A percentile compares a stretch with the other conserved stretches of the same genome.
These are phyloP conservation scores for Spermophilus dauricus DNA, from an alignment of 2,113 vertebrate genomes.

Conservation along the genomic window DNA sequence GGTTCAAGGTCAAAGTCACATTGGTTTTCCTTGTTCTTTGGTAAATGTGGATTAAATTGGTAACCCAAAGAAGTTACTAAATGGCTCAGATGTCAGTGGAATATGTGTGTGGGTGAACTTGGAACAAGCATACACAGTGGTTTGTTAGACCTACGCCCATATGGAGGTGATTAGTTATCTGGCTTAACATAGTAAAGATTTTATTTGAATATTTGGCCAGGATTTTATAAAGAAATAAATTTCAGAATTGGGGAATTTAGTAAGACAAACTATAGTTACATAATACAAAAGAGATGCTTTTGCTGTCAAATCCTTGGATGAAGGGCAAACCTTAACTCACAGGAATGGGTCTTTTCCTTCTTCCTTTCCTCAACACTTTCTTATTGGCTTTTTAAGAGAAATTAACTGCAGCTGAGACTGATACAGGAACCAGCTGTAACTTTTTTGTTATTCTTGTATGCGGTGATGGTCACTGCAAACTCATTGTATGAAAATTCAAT, in stretches of 20 bases:
- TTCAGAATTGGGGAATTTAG: conserved; percentile 71
- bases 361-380: conserved; percentile 31
- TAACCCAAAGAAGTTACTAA: conserved; percentile 83
- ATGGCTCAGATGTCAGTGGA: conserved; percentile 80
- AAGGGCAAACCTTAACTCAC: conserved; percentile 66
- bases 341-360: conserved; percentile 69
- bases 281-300: conserved; percentile 61
- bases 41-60: conserved; percentile 79
- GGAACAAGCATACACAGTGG: conserved; percentile 70
- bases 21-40: conserved; percentile 63
- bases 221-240: conserved; percentile 62
- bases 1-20: conserved; percentile 56
- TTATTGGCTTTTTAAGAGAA: neutral
- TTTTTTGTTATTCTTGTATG: conserved; percentile 85
- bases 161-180: conserved; percentile 86
- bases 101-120: conserved; percentile 84
- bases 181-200: conserved; percentile 82
- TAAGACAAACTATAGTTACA: conserved; percentile 69
- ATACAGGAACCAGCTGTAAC: conserved; percentile 88
- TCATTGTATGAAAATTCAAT: conserved; percentile 89
- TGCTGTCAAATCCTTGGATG: conserved; percentile 55
- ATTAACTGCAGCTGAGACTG: conserved; percentile 83
- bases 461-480: conserved; percentile 85
- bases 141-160: conserved; percentile 83
- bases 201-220: conserved; percentile 70